Conservation (phyloP, 2,797 vertebrate genomes). For the Xenopus petersii region DNA sequence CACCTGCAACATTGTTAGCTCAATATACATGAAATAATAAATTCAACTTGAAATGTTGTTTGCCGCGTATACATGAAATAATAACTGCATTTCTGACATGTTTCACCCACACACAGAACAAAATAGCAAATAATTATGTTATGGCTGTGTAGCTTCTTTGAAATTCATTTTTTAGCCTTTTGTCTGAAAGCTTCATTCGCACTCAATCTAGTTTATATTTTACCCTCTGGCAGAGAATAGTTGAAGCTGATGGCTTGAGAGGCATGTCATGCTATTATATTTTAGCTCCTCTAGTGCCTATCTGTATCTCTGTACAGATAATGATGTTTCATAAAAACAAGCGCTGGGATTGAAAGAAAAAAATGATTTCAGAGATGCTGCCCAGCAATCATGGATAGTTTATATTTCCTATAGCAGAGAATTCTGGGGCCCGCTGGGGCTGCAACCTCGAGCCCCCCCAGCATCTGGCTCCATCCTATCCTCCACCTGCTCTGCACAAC, state of each 20-base stretch:
- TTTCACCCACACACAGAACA: not conserved
- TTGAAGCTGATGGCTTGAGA: conserved; percentile 27
- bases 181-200: conserved; percentile 33
- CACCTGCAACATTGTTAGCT: not conserved
- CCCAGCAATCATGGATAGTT: no score
- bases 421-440: no score
- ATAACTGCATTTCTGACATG: not conserved
- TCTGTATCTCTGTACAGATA: conserved; percentile 12
- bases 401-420: no score
- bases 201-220: conserved; percentile 40
- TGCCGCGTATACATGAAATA: no score
- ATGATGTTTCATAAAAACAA: conserved; percentile 14
- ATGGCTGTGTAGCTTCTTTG: not conserved
- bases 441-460: no score
- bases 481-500: no score
- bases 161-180: conserved; percentile 20
- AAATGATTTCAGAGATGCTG: no score
- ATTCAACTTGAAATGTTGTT: no score
- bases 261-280: conserved; percentile 24
- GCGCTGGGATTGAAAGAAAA: not conserved
- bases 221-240: conserved; percentile 27
- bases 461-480: no score
- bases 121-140: not conserved
- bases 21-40: not conserved
- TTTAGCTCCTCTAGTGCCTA: conserved; percentile 12